Percentiles rank a stretch among this genome's conserved stretches.
These are phyloP conservation scores for Barbus barbus DNA, from an alignment of 2,113 vertebrate genomes.

Conservation along the genomic window DNA sequence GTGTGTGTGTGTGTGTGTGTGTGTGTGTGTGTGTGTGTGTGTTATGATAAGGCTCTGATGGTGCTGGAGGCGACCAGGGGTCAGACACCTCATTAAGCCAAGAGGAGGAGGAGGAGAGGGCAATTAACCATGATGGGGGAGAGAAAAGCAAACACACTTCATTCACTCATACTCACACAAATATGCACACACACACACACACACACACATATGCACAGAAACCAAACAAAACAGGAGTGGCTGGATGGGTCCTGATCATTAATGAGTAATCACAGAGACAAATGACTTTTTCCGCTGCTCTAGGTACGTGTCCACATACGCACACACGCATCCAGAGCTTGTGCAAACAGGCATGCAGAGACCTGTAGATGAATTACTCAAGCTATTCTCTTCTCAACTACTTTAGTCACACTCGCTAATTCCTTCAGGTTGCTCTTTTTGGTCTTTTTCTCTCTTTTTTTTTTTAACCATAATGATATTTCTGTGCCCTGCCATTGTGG, in stretches of 20 bases:
- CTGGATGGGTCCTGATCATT: conserved; percentile 56
- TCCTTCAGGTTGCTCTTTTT: conserved; percentile 13
- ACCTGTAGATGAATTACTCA: conserved; percentile 40
- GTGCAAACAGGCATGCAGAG: conserved; percentile 46
- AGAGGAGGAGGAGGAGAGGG: conserved; percentile 55
- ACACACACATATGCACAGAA: conserved; percentile 41
- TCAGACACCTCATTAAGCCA: conserved; percentile 58
- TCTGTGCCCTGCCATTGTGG: background rate
- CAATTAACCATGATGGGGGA: too few relatives aligned
- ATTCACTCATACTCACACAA: conserved; percentile 43
- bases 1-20: background rate
- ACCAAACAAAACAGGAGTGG: conserved; percentile 51
- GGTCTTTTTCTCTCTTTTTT: background rate
- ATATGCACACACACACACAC: conserved; percentile 40
- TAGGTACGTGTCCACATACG: conserved; percentile 33
- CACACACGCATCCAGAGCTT: conserved; percentile 29
- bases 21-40: conserved; percentile 39
- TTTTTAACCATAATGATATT: background rate
- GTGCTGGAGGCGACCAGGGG: conserved; percentile 51
- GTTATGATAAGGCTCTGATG: conserved; percentile 35
- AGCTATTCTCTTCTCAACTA: conserved; percentile 34
- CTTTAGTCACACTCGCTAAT: conserved; percentile 30
- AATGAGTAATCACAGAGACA: conserved; percentile 59
- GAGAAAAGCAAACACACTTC: conserved; percentile 55
- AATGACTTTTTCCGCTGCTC: conserved; percentile 53